These are phyloP conservation scores for Capreolus pygargus DNA, from an alignment of 2,113 vertebrate genomes.

Conservation along the genomic window DNA sequence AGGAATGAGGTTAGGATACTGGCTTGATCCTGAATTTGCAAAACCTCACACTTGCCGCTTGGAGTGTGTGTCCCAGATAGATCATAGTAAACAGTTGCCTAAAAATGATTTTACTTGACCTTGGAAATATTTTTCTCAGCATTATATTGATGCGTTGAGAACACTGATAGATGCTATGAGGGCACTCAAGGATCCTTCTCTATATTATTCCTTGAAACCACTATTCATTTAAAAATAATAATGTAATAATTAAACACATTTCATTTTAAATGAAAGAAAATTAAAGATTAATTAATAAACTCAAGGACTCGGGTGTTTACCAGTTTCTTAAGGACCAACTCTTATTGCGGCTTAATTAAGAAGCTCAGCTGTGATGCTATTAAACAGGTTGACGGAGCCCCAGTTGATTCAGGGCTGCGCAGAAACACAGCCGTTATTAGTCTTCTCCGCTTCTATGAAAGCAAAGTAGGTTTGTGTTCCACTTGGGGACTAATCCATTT, in stretches of 20 bases:
- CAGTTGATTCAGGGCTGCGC: neutral
- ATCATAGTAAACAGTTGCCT: neutral
- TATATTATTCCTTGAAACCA: neutral
- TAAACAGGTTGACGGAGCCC: neutral
- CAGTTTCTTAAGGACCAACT: constrained; percentile 23
- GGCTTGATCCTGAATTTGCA: neutral
- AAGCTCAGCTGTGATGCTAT: neutral
- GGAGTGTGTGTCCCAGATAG: neutral
- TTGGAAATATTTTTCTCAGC: neutral
- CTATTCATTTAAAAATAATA: neutral
- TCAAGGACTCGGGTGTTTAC: constrained; percentile 9
- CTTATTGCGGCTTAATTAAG: constrained; percentile 47
- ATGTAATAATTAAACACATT: neutral
- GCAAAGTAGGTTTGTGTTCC: constrained; percentile 31
- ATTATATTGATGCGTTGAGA: no score
- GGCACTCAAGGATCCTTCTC: neutral
- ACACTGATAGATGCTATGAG: accelerated
- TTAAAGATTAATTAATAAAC: constrained; percentile 44
- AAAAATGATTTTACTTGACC: neutral
- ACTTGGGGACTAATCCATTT: constrained; percentile 44
- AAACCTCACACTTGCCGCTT: neutral
- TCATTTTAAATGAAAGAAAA: constrained; percentile 8
- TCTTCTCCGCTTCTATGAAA: neutral
- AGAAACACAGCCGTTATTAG: neutral
- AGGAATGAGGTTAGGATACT: neutral